Conservation (phyloP, 2,888 invertebrate genomes). For the Pogonocherus hispidulus region DNA sequence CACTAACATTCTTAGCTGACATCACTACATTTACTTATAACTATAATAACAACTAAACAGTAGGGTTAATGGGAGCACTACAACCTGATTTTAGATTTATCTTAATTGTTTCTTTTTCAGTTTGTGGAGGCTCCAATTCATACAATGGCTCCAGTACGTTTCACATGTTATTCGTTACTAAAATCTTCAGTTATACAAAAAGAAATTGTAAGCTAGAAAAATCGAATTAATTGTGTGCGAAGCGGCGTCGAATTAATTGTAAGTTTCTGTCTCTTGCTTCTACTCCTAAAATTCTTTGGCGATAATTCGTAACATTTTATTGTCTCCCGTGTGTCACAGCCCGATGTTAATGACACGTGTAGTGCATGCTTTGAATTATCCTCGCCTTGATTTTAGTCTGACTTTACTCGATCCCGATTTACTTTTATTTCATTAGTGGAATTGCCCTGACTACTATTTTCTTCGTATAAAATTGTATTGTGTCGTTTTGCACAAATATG, state of each 20-base stretch:
- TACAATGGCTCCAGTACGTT: slow-evolving; percentile 63
- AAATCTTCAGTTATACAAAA: slow-evolving; percentile 60
- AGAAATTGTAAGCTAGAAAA: too few species aligned
- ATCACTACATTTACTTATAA: too few species aligned
- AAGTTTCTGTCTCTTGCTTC: too few species aligned
- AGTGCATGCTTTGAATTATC: neutral
- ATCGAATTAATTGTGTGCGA: too few species aligned
- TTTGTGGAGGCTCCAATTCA: slow-evolving; percentile 64
- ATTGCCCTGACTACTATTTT: too few species aligned
- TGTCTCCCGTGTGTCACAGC: neutral
- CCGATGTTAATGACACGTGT: too few species aligned
- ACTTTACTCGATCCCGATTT: too few species aligned
- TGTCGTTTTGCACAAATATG: slow-evolving; percentile 33
- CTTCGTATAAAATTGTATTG: slow-evolving; percentile 37
- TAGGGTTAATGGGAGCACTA: too few species aligned
- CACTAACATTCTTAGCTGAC: too few species aligned
- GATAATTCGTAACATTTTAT: slow-evolving; percentile 19
- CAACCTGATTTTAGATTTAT: slow-evolving; percentile 16
- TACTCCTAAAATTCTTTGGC: too few species aligned
- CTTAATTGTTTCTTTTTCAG: slow-evolving; percentile 55
- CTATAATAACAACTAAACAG: too few species aligned
- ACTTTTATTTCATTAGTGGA: neutral
- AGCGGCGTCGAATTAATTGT: too few species aligned
- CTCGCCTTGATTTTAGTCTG: neutral
- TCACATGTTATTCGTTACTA: slow-evolving; percentile 59